Conservation (phyloP, 2,797 vertebrate genomes). For the Zalophus californianus region DNA sequence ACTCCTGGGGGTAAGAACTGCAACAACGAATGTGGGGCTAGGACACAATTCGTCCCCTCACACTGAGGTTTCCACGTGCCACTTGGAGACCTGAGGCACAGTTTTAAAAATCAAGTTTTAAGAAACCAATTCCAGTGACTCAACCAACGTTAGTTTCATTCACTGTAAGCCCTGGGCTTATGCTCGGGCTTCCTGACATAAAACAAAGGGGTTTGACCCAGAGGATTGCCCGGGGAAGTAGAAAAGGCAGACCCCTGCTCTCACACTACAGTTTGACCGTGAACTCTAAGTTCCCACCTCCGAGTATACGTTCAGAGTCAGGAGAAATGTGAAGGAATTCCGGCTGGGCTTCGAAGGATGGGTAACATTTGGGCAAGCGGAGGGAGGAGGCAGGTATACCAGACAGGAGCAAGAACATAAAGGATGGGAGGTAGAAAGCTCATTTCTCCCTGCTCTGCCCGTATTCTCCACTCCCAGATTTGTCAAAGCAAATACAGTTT, state of each 20-base stretch:
- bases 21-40: not conserved
- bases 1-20: not conserved
- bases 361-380: not conserved
- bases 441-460: not conserved
- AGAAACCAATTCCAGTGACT: not conserved
- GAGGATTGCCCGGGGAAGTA: not conserved
- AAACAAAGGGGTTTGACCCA: not conserved
- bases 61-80: not conserved
- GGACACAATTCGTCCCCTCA: not conserved
- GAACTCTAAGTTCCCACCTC: not conserved
- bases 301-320: not conserved
- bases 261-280: not conserved
- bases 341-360: not conserved
- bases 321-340: not conserved
- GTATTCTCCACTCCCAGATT: not conserved
- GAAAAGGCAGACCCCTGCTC: not conserved
- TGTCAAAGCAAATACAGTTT: not conserved
- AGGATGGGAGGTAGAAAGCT: not conserved
- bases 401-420: not conserved
- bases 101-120: constrained; percentile 13
- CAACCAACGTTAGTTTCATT: not conserved
- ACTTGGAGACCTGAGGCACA: not conserved
- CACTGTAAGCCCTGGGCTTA: not conserved
- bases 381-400: not conserved
- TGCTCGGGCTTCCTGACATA: not conserved